Conservation (phyloP, 2,888 invertebrate species). For the Chydorus sphaericus region DNA sequence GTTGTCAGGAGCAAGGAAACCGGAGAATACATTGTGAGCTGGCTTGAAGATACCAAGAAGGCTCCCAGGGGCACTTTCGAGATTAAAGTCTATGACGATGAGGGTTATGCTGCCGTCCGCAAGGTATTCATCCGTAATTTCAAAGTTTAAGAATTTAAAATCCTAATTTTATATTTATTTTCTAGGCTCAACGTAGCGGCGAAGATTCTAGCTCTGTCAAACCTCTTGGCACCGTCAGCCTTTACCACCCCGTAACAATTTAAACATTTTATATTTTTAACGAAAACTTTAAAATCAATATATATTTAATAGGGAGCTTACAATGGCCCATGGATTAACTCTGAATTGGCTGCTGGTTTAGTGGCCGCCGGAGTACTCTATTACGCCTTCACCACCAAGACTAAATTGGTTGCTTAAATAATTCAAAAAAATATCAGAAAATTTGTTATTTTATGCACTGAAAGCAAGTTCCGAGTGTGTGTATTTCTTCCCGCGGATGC, state of each 20-base stretch:
- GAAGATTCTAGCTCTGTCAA: slow-evolving; percentile 50
- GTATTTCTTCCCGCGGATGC: not conserved
- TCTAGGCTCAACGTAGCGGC: slow-evolving; percentile 36
- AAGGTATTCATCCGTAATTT: slow-evolving; percentile 40
- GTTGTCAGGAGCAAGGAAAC: slow-evolving; percentile 52
- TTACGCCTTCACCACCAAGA: slow-evolving; percentile 68
- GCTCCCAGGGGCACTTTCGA: slow-evolving; percentile 66
- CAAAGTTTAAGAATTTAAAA: not conserved
- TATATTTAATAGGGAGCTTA: slow-evolving; percentile 47
- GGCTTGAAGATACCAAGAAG: slow-evolving; percentile 75
- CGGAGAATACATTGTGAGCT: slow-evolving; percentile 62
- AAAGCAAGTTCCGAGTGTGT: too few relatives aligned
- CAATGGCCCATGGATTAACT: slow-evolving; percentile 82
- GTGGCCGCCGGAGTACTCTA: slow-evolving; percentile 67
- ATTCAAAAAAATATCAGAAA: too few relatives aligned
- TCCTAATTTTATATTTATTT: not conserved
- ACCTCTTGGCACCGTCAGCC: slow-evolving; percentile 51
- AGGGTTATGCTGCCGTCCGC: slow-evolving; percentile 70
- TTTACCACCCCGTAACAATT: slow-evolving; percentile 48
- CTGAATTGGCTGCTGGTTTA: slow-evolving; percentile 72
- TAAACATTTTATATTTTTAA: not conserved
- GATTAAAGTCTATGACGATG: slow-evolving; percentile 77
- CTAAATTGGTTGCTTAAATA: slow-evolving; percentile 58
- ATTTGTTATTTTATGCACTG: too few relatives aligned
- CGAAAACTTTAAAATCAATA: not conserved